These are phyloP conservation scores for Lasioglossum zephyrum DNA, from an alignment of 2,888 invertebrate species.

Conservation along the genomic window DNA sequence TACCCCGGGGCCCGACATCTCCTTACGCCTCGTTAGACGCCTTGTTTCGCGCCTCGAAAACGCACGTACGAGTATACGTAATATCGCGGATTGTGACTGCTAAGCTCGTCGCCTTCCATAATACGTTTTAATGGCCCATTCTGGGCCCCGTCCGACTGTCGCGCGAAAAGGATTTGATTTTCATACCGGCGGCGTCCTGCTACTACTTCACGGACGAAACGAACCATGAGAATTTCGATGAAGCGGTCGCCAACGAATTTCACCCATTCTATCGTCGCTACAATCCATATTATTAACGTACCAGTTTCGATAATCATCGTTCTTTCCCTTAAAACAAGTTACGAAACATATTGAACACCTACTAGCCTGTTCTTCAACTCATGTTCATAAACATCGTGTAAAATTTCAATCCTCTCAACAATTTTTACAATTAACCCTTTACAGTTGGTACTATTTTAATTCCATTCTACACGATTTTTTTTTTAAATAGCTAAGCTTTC, in stretches of 20 bases:
- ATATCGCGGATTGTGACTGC: conserved; percentile 64
- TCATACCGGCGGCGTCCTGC: conserved; percentile 34
- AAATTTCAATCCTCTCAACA: not conserved
- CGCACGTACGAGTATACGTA: conserved; percentile 63
- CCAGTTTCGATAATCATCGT: not conserved
- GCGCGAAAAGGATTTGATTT: conserved; percentile 71
- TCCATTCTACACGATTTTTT: no score
- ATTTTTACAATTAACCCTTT: not conserved
- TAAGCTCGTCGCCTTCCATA: conserved; percentile 73
- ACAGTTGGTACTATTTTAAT: no score
- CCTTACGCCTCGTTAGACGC: conserved; percentile 79
- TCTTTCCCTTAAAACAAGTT: not conserved
- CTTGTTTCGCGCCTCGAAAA: conserved; percentile 76
- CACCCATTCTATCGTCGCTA: not conserved
- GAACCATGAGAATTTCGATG: conserved; percentile 35
- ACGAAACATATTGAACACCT: not conserved
- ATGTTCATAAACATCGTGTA: not conserved
- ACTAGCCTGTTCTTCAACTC: no score
- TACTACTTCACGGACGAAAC: conserved; percentile 31
- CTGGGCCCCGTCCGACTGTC: conserved; percentile 54
- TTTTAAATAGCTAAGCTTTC: not conserved
- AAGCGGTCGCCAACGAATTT: conserved; percentile 7
- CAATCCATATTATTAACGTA: not conserved
- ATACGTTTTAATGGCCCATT: conserved; percentile 77
- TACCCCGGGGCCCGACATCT: conserved; percentile 74